These are phyloP conservation scores for crab-eating macaque (Macaca fascicularis) DNA, from an alignment of 2,113 vertebrate genomes.

Conservation along the genomic window DNA sequence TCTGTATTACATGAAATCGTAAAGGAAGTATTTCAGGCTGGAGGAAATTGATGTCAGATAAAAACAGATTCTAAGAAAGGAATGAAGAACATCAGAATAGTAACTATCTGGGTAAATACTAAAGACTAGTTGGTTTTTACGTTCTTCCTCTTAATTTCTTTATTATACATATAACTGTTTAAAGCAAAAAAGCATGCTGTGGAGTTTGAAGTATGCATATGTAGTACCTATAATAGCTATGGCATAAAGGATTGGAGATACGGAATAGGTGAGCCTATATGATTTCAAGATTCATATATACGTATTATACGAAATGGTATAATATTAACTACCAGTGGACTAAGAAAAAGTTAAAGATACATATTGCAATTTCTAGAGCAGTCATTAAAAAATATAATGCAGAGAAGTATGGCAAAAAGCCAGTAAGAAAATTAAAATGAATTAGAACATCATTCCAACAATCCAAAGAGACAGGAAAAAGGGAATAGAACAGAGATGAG, in stretches of 20 bases:
- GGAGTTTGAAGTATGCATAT: background rate
- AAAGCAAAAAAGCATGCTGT: background rate
- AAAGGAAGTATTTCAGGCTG: background rate
- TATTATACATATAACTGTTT: background rate
- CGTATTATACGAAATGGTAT: background rate
- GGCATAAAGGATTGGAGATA: background rate
- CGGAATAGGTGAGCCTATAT: background rate
- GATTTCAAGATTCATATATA: background rate
- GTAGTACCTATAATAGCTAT: background rate
- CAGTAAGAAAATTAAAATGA: background rate
- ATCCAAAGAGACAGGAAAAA: background rate
- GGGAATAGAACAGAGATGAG: background rate
- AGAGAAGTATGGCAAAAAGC: background rate
- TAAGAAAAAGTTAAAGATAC: background rate
- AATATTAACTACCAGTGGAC: background rate
- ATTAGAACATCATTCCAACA: background rate
- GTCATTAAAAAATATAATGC: background rate
- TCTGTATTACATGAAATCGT: background rate
- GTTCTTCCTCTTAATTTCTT: background rate
- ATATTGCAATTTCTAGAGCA: background rate
- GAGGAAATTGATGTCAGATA: background rate
- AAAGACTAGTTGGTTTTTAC: background rate
- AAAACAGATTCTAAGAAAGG: slow-evolving; percentile 11
- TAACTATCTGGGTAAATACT: background rate
- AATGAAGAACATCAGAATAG: background rate